Evolutionary conservation across 2,888 invertebrate genomes (phyloP).

Genomic region (Oscheius myriophilus): DNA sequence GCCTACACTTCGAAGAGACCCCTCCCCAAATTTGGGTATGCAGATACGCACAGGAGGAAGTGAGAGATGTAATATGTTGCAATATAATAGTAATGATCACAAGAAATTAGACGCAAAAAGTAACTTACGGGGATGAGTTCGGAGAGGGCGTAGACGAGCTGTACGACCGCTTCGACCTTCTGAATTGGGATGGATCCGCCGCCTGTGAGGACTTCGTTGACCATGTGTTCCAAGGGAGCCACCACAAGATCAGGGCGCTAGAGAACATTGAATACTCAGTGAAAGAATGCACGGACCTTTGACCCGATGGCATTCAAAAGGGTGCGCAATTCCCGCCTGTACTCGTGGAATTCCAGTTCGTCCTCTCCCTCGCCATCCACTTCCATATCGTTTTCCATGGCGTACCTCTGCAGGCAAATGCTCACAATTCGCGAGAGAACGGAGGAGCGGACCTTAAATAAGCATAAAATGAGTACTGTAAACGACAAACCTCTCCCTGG

Average conservation of each 20-base stretch:
- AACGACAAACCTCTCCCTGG: constrained; percentile 4
- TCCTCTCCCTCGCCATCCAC: constrained; percentile 59
- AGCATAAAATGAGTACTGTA: neutral
- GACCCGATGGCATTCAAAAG: constrained; percentile 47
- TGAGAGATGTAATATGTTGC: too few relatives aligned
- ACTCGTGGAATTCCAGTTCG: constrained; percentile 54
- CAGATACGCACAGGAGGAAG: too few relatives aligned
- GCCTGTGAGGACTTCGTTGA: constrained; percentile 31
- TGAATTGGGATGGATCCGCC: constrained; percentile 35
- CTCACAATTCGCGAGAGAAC: constrained; percentile 38
- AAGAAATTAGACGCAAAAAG: neutral
- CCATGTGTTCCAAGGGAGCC: constrained; percentile 43
- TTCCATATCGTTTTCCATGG: constrained; percentile 48
- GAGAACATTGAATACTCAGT: constrained; percentile 14
- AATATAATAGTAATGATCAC: neutral
- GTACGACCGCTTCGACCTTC: constrained; percentile 44
- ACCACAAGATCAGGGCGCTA: constrained; percentile 47
- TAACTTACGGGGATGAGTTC: constrained; percentile 52
- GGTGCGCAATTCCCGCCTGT: constrained; percentile 46
- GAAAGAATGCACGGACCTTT: constrained; percentile 33
- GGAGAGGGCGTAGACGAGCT: constrained; percentile 51
- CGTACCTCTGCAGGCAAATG: constrained; percentile 37
- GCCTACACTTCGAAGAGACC: too few relatives aligned
- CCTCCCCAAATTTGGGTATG: too few relatives aligned
- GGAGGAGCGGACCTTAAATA: constrained; percentile 25